A percentile compares a stretch with the other conserved stretches of the same genome.
These are phyloP conservation scores for Rhabdophis nuchalis DNA, from an alignment of 2,797 vertebrate genomes.

Conservation along the genomic window DNA sequence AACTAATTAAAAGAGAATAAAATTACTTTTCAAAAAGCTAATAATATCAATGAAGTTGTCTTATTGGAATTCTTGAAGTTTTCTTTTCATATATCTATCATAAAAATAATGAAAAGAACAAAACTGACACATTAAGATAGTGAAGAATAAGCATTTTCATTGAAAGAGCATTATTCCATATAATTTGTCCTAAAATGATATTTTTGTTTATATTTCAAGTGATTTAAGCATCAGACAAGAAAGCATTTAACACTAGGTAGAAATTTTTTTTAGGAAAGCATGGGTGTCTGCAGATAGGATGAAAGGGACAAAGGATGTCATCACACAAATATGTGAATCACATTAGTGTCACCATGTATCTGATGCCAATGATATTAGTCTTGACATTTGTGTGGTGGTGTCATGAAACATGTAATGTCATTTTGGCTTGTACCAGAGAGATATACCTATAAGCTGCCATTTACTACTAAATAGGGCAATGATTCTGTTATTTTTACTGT, in stretches of 20 bases:
- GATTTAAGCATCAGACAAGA: not conserved
- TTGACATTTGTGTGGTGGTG: not conserved
- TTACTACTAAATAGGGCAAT: not conserved
- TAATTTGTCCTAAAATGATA: not conserved
- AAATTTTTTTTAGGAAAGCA: not conserved
- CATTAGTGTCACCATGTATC: not conserved
- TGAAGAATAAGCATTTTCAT: not conserved
- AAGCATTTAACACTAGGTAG: too few species aligned
- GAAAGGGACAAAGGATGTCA: not conserved
- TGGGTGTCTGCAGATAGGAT: not conserved
- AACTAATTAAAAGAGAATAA: not conserved
- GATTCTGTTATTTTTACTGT: not conserved
- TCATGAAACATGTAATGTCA: not conserved
- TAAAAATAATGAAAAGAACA: not conserved
- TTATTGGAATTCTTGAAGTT: not conserved
- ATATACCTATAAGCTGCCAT: not conserved
- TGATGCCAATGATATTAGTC: not conserved
- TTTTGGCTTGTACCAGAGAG: not conserved
- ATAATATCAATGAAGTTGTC: not conserved
- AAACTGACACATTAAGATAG: not conserved
- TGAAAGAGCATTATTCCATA: not conserved
- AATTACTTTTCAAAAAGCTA: not conserved
- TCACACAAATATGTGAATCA: not conserved
- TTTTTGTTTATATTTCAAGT: not conserved
- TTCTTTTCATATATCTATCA: not conserved